Conservation (phyloP, 2,888 invertebrate genomes). For the Strigamia transsilvanica region DNA sequence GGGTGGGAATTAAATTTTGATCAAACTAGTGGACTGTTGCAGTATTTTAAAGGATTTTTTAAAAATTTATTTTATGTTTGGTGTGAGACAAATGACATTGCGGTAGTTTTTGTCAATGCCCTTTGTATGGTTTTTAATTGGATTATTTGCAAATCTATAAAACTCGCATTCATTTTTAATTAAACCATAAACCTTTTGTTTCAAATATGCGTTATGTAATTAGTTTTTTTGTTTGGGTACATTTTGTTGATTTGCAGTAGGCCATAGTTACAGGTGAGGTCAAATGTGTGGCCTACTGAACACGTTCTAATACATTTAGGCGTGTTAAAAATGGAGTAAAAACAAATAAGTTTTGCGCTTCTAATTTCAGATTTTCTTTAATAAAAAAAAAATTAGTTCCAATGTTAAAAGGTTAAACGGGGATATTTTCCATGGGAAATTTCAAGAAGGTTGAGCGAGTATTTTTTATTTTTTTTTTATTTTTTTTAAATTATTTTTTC, state of each 20-base stretch:
- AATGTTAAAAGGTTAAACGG: not conserved
- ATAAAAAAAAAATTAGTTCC: too few relatives aligned
- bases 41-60: too few relatives aligned
- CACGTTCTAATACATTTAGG: not conserved
- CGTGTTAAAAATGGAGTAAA: not conserved
- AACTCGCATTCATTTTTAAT: not conserved
- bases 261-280: not conserved
- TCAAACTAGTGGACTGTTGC: too few relatives aligned
- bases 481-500: not conserved
- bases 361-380: too few relatives aligned
- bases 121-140: not conserved
- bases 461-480: not conserved
- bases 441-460: not conserved
- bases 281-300: constrained; percentile 35
- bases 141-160: not conserved
- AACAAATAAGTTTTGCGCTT: not conserved
- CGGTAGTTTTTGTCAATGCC: not conserved
- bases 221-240: not conserved
- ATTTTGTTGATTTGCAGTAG: constrained; percentile 41
- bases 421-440: not conserved
- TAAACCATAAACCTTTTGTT: constrained; percentile 4
- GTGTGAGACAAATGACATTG: too few relatives aligned
- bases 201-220: not conserved
- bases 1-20: too few relatives aligned
- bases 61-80: too few relatives aligned